Evolutionary conservation across 2,797 vertebrate species (phyloP).

Genomic region (Sebastes minor): DNA sequence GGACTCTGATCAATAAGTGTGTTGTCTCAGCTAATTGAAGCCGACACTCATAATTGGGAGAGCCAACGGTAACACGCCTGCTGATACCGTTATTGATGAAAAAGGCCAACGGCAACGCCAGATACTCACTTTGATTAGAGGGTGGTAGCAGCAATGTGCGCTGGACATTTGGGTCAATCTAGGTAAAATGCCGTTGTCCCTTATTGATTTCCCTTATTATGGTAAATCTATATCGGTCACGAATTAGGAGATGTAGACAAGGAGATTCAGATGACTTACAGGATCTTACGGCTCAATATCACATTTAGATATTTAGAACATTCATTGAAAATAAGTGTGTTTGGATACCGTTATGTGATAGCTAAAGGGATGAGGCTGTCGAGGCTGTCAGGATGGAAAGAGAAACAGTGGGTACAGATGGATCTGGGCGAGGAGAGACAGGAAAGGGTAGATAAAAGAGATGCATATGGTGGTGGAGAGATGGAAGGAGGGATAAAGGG

Average conservation of each 20-base stretch:
- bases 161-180: neutral
- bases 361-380: neutral
- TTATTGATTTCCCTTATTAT: conserved; percentile 25
- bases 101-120: conserved; percentile 23
- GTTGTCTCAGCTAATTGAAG: conserved; percentile 74
- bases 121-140: conserved; percentile 35
- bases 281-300: neutral
- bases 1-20: conserved; percentile 69
- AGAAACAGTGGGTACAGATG: conserved; percentile 13
- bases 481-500: conserved; percentile 34
- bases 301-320: neutral
- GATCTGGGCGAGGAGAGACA: neutral
- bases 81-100: conserved; percentile 54
- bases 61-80: conserved; percentile 29
- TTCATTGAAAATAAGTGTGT: neutral
- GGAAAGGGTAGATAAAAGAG: conserved; percentile 35
- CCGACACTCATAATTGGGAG: conserved; percentile 70
- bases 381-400: conserved; percentile 2
- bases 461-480: conserved; percentile 20
- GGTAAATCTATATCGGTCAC: neutral
- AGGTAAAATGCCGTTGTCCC: neutral
- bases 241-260: neutral
- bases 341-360: neutral
- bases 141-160: neutral
- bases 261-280: neutral